Base-by-base conservation (phyloP, 2,888 invertebrate species). In the Lepetodrilus schrolli region DNA sequence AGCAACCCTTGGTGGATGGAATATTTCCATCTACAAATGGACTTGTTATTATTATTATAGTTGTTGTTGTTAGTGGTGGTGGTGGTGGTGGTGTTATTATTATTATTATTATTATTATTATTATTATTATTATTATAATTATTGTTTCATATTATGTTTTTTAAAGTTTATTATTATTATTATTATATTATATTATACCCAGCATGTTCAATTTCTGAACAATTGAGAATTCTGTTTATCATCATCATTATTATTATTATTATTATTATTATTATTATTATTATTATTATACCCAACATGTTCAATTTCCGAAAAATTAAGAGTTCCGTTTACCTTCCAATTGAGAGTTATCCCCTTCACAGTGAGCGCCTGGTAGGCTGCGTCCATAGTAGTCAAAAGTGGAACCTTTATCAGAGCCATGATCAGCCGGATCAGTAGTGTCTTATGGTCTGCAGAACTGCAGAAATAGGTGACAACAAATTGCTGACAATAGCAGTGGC, bases 301-400 rank as follows among this genome's bases (percentile, higher is more conserved):
- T 43, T 3, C 3, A n/a, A 43, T 26, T 30, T 13, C 17, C 3
- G 4, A 21, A 37, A 37, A 13, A 21, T 17, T 17, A 37, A 47
- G n/a, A 20, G 26, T 20, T 38, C 1, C 4, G 13, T 30, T 38
- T 38, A 79, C 82, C 77, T 82, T 82, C 82, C 80, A 80, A 26
- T 80, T 80, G 37, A 79, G 49, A 36, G 73, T 23, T 36, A 75
- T 79, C 36, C 72, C 74, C 34, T 78, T 70, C 30, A 74, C 78
- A 3, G 43, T 23, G n/a, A 76, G 17, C 2, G 75, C 77, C 7
- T 21, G 37, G 26, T 68, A 49, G 13, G 72, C 71, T 8, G 76
- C 74, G 2, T 58, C 69, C 8, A 76, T 26, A 30, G 74, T 75
- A 4, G 66, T 66, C n/a, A 49, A 21, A 23, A 50, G 43, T 4